Evolutionary conservation across 2,888 invertebrate species (phyloP), one percentile per base, ranked within the genome.

Genomic region (Drosophila cognata): DNA sequence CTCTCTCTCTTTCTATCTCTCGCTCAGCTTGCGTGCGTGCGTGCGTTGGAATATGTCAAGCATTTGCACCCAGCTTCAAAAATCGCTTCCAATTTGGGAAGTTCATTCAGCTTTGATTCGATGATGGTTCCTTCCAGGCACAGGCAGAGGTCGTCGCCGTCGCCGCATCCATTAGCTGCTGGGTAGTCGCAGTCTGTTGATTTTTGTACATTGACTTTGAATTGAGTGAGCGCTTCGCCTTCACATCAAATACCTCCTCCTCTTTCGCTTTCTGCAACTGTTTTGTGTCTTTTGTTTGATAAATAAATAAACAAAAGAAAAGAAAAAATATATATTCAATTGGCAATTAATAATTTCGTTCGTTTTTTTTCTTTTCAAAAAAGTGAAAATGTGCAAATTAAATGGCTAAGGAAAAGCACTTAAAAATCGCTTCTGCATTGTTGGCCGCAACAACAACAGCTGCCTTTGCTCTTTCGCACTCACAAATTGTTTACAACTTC

Each of bases 101-200:
- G 79, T 88, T 88, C 88, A 88, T 88, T 88, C 88, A 88, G 90
- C 69, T 88, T 82, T 85, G 79, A 71, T 74, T 68, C 72, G 60
- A 29, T 41, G 56, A 46, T 46, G 46, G 16, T 46, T 25, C 16
- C 41, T 81, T 79, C 81, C 81, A 74, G 68, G 73, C 71, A 60
- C 67, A 68, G 62, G 59, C 71, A 52, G 66, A 69, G 63, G 60
- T 69, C 62, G 64, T 50, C 64, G 63, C 29, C 50, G 51, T 35
- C 5, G 50, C n/a, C 43, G 31, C 58, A 55, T 55, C 61, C 52
- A 53, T 52, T n/a, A 46, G 36, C 38, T 50, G 41, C 43, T 46
- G 33, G 51, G 57, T 50, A 43, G 59, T 69, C 69, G 66, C 60
- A 66, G 79, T 79, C 79, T 73, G 79, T 79, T 79, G 81, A 71